A percentile compares a stretch with the other conserved stretches of the same genome.
phyloP scores from a whole-genome alignment of 2,113 vertebrate genomes.

The Panurus biarmicus region DNA sequence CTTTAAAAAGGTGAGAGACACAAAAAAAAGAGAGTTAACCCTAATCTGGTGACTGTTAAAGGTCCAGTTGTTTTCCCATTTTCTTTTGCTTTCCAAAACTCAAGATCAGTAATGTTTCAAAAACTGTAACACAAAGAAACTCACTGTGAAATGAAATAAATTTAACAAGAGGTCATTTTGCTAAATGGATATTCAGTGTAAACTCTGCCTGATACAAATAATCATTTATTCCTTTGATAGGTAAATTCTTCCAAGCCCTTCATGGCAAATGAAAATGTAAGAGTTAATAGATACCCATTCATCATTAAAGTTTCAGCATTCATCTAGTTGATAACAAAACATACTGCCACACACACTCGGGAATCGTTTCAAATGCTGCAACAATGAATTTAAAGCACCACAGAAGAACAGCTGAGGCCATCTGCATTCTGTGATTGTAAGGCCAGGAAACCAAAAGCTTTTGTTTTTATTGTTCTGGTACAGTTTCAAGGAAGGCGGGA shows the following conservation, averaged over 20 bases:
- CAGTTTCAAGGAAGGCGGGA: not conserved
- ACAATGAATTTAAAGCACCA: not conserved
- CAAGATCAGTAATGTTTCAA: not conserved
- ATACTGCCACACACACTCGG: not conserved
- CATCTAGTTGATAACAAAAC: not conserved
- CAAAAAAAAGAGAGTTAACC: not conserved
- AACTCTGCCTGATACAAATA: not conserved
- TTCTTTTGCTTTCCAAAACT: not conserved
- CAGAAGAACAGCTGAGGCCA: not conserved
- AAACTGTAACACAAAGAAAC: not conserved
- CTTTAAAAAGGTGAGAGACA: not conserved
- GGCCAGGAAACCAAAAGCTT: constrained; percentile 17
- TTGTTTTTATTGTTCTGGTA: constrained; percentile 10
- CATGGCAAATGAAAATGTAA: not conserved
- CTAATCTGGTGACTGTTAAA: not conserved
- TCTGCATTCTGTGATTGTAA: not conserved
- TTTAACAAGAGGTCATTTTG: not conserved
- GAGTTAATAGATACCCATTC: not conserved
- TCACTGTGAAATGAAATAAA: not conserved
- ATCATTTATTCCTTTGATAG: not conserved
- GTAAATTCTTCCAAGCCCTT: not conserved
- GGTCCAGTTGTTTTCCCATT: not conserved
- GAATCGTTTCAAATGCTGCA: not conserved
- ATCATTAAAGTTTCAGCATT: not conserved
- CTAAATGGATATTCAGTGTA: not conserved